Base-by-base conservation (phyloP, 2,888 invertebrate species). In the Neoascia interrupta region DNA sequence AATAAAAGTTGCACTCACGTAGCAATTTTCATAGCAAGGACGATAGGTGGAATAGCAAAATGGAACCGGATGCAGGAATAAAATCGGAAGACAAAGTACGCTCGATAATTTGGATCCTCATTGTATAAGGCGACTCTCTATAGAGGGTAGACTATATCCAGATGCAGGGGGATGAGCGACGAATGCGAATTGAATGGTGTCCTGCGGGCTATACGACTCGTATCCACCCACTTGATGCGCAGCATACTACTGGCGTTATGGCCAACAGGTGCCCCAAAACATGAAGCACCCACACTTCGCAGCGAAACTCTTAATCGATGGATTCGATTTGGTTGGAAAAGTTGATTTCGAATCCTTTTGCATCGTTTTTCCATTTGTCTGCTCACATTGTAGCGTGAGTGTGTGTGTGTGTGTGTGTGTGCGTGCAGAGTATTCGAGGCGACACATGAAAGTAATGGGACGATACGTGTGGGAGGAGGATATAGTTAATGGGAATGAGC, bases 71-170 rank as follows among this genome's bases (percentile, higher is more conserved):
- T 68, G 73, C 37, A 61, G 56, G 49, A 73, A 73, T 68, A 61
- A 68, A 79, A 68, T 73, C 73, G 43, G 37, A 79, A 68, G 73
- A 79, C 73, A 73, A 79, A 79, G 79, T 73, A 56, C 56, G 43
- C 15, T 61, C 73, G 61, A 56, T 70, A 75, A 70, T 63, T 69
- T 6, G 41, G 49, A 63, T 41, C 56, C 63, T 43, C 69, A 56
- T 69, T 58, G 8, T n/a, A n/a, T n/a, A n/a, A n/a, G n/a, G 15
- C 41, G 39, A 64, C 64, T 47, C 64, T 26, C 2, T 10, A n/a
- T 8, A 4, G 16, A 13, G 1, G 15, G n/a, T n/a, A 5, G 21
- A 13, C 8, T 47, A 47, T 11, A 36, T n/a, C n/a, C n/a, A n/a
- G n/a, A n/a, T n/a, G n/a, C n/a, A 13, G 21, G 45, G 5, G 15